phyloP scores from a whole-genome alignment of 2,113 vertebrate genomes.

The Pelusios castaneus region DNA sequence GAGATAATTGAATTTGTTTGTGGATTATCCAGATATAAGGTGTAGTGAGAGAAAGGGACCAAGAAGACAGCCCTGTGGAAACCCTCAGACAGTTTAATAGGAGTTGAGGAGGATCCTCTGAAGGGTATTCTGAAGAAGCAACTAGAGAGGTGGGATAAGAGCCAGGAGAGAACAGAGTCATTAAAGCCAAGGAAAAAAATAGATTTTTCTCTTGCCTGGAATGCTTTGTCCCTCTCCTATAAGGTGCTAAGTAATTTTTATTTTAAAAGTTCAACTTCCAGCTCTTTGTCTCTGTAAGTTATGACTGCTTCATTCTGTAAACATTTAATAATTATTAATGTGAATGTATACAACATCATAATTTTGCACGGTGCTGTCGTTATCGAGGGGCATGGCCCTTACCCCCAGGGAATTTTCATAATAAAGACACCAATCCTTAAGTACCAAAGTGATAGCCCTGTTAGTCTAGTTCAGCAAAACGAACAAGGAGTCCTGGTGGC shows the following conservation, averaged over 20 bases:
- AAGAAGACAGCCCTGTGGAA: neutral
- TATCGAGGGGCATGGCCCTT: neutral
- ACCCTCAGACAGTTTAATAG: neutral
- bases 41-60: neutral
- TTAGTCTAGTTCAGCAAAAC: too few species aligned
- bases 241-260: neutral
- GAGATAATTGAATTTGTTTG: neutral
- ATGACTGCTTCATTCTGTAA: neutral
- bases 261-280: slow-evolving; percentile 8
- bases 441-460: too few species aligned
- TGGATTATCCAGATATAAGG: neutral
- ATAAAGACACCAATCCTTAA: neutral
- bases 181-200: neutral
- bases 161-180: neutral
- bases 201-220: neutral
- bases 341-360: neutral
- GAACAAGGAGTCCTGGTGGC: too few species aligned
- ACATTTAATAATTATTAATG: neutral
- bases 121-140: neutral
- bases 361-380: neutral
- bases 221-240: neutral
- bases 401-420: neutral
- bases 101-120: neutral
- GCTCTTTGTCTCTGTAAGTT: neutral
- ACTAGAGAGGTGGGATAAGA: neutral